Evolutionary conservation across 2,888 invertebrate genomes (phyloP).

Genomic region (Limnephilus auricula): DNA sequence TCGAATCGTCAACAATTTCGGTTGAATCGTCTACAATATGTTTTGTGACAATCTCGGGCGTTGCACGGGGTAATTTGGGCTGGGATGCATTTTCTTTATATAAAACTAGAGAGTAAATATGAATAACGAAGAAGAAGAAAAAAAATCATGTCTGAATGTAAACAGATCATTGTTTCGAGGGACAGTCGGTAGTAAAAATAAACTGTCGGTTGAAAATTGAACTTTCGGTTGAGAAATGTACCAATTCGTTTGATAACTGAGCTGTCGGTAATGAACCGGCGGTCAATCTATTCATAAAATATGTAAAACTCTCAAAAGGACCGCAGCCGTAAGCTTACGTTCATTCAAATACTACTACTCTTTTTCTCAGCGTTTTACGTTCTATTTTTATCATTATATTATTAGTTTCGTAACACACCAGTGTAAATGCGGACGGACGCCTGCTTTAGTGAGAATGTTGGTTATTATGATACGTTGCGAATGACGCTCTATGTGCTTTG

Average conservation of each 20-base stretch:
- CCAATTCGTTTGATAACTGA: not conserved
- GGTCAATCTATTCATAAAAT: conserved; percentile 8
- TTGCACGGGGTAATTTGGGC: not conserved
- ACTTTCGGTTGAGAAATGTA: not conserved
- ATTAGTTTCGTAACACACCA: conserved; percentile 12
- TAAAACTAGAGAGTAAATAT: conserved; percentile 35
- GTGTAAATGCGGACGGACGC: conserved; percentile 18
- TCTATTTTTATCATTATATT: conserved; percentile 20
- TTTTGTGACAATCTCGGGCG: not conserved
- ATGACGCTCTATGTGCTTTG: conserved; percentile 33
- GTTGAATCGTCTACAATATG: no score
- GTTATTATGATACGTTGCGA: not conserved
- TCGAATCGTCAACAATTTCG: not conserved
- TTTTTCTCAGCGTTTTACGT: conserved; percentile 35
- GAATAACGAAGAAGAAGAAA: not conserved
- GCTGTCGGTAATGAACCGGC: not conserved
- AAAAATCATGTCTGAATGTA: not conserved
- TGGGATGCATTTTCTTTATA: conserved; percentile 27
- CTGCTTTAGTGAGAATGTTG: not conserved
- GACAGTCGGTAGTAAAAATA: not conserved
- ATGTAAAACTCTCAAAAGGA: conserved; percentile 20
- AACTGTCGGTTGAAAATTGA: not conserved
- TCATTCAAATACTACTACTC: not conserved
- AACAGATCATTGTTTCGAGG: conserved; percentile 23
- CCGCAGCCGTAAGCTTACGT: not conserved